Conservation (phyloP, 2,888 invertebrate species). For the Perdita meconis region DNA sequence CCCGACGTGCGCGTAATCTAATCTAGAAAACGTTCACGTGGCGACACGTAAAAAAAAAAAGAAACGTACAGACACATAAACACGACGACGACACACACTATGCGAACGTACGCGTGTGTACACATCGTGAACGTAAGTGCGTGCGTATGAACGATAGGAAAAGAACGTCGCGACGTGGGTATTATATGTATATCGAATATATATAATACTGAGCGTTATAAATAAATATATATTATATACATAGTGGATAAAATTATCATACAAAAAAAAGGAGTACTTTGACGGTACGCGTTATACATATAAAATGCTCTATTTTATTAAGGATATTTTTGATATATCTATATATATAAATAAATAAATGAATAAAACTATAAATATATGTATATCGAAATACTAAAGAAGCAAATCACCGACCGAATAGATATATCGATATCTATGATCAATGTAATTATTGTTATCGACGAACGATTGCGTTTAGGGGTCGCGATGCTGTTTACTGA, state of each 20-base stretch:
- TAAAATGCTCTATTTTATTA: conserved; percentile 83
- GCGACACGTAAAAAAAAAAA: conserved; percentile 49
- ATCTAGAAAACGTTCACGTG: conserved; percentile 59
- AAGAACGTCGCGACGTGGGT: conserved; percentile 39
- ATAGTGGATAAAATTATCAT: conserved; percentile 74
- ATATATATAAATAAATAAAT: conserved; percentile 74
- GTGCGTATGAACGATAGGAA: conserved; percentile 30
- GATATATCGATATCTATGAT: conserved; percentile 40
- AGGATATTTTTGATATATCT: conserved; percentile 84
- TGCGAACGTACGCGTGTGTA: conserved; percentile 8
- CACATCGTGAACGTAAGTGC: not conserved
- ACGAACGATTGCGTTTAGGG: conserved; percentile 38
- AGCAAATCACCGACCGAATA: conserved; percentile 54
- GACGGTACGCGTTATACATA: conserved; percentile 80
- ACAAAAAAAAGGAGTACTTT: conserved; percentile 73
- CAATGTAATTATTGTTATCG: conserved; percentile 69
- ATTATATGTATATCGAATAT: conserved; percentile 52
- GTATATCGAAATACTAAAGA: conserved; percentile 64
- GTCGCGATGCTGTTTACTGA: conserved; percentile 41
- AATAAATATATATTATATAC: conserved; percentile 50
- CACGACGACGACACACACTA: conserved; percentile 19
- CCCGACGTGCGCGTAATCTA: conserved; percentile 40
- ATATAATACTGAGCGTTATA: conserved; percentile 23
- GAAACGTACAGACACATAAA: conserved; percentile 8
- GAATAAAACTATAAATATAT: conserved; percentile 74